These are phyloP conservation scores for Abrostola triplasia DNA, from an alignment of 2,888 invertebrate genomes.

Conservation along the genomic window DNA sequence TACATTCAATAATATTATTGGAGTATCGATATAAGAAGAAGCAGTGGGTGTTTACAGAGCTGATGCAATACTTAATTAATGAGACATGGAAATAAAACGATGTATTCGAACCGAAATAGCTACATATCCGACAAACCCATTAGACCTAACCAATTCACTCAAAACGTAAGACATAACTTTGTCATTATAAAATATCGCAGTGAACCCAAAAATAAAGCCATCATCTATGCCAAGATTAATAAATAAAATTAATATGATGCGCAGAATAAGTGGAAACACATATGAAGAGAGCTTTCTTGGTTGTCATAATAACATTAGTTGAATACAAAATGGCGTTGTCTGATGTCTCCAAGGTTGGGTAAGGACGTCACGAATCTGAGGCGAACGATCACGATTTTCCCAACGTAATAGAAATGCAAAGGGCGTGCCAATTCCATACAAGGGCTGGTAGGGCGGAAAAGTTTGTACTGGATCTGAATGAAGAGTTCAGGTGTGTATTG, in stretches of 20 bases:
- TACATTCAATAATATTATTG: too few relatives aligned
- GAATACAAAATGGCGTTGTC: conserved; percentile 57
- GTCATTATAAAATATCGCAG: conserved; percentile 35
- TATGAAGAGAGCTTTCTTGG: conserved; percentile 65
- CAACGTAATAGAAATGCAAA: conserved; percentile 56
- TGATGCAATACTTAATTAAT: neutral
- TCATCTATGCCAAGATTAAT: conserved; percentile 51
- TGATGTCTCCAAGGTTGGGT: conserved; percentile 70
- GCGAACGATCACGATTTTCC: conserved; percentile 59
- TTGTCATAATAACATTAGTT: conserved; percentile 63
- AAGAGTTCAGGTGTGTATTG: conserved; percentile 24
- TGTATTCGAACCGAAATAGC: neutral
- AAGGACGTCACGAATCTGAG: conserved; percentile 68
- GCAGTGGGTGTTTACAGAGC: neutral
- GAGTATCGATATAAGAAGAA: neutral
- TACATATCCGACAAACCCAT: conserved; percentile 5
- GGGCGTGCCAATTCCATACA: conserved; percentile 32
- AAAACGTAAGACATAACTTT: conserved; percentile 20
- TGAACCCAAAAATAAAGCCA: conserved; percentile 41
- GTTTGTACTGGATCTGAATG: conserved; percentile 54
- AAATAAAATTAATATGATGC: conserved; percentile 51
- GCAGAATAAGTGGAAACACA: conserved; percentile 42
- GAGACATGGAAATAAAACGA: neutral
- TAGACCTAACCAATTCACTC: neutral
- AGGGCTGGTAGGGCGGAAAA: conserved; percentile 50